Percentiles rank a stretch among this genome's conserved stretches.
Conservation (phyloP, 2,113 vertebrate species). For the Gadus macrocephalus region DNA sequence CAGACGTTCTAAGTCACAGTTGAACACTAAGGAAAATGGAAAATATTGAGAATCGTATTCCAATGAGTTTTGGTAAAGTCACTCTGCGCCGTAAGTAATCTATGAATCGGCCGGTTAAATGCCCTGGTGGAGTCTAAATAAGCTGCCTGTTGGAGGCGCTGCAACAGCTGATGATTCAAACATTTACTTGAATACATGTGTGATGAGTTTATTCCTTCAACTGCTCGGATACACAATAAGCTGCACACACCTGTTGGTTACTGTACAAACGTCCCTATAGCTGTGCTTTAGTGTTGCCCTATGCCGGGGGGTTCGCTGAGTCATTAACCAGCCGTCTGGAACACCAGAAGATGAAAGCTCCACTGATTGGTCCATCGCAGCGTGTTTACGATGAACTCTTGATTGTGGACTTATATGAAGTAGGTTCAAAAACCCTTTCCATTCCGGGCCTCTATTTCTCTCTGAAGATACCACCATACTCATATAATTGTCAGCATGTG, state of each 20-base stretch:
- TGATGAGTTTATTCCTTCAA: slow-evolving; percentile 10
- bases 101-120: slow-evolving; percentile 23
- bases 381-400: slow-evolving; percentile 54
- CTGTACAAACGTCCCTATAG: background rate
- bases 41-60: no score
- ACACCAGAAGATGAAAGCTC: slow-evolving; percentile 55
- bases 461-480: slow-evolving; percentile 32
- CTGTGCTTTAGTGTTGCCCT: slow-evolving; percentile 15
- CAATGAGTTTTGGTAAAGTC: no score
- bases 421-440: slow-evolving; percentile 46
- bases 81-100: no score
- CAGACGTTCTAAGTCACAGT: no score
- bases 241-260: slow-evolving; percentile 2
- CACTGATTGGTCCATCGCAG: slow-evolving; percentile 54
- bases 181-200: slow-evolving; percentile 25
- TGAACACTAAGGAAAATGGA: no score
- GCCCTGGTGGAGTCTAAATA: slow-evolving; percentile 53
- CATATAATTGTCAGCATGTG: slow-evolving; percentile 54
- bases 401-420: slow-evolving; percentile 58
- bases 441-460: slow-evolving; percentile 30
- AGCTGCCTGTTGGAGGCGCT: slow-evolving; percentile 37
- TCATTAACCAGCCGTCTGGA: slow-evolving; percentile 49
- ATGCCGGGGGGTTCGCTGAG: slow-evolving; percentile 28
- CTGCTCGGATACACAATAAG: no score
- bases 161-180: slow-evolving; percentile 42